Evolutionary conservation across 2,113 vertebrate species (phyloP).

Genomic region (Cyanoderma ruficeps): DNA sequence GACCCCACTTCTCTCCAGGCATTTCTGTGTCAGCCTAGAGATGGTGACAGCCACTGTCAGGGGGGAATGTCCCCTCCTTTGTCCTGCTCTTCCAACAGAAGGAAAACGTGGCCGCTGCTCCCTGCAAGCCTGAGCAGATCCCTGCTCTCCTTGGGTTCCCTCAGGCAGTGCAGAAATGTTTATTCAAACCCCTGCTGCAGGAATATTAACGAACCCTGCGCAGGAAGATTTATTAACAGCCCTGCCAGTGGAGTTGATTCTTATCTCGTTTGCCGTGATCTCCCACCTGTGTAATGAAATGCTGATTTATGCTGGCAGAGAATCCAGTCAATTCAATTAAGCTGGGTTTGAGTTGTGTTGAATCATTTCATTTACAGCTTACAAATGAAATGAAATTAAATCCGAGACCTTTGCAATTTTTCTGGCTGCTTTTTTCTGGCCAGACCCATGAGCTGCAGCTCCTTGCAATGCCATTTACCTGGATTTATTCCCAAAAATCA

Average conservation of each 20-base stretch:
- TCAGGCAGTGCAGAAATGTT: not conserved
- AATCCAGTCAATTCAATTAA: not conserved
- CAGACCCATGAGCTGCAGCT: not conserved
- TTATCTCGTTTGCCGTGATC: constrained; percentile 4
- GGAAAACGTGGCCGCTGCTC: not conserved
- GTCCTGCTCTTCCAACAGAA: not conserved
- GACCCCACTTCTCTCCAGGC: not conserved
- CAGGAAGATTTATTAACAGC: not conserved
- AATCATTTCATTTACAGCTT: not conserved
- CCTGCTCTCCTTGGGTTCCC: not conserved
- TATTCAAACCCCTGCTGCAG: not conserved
- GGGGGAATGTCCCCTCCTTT: not conserved
- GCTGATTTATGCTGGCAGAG: not conserved
- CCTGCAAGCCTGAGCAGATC: not conserved
- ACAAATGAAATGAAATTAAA: not conserved
- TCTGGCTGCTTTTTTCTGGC: not conserved
- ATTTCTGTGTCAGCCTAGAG: not conserved
- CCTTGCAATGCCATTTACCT: not conserved
- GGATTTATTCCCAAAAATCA: not conserved
- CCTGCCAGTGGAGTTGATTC: not conserved
- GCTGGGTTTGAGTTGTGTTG: not conserved
- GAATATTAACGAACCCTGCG: not conserved
- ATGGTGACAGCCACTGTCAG: not conserved
- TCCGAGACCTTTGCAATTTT: not conserved
- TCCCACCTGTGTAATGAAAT: constrained; percentile 43